Base-by-base conservation (phyloP, 2,113 vertebrate species). In the Megaptera novaeangliae region DNA sequence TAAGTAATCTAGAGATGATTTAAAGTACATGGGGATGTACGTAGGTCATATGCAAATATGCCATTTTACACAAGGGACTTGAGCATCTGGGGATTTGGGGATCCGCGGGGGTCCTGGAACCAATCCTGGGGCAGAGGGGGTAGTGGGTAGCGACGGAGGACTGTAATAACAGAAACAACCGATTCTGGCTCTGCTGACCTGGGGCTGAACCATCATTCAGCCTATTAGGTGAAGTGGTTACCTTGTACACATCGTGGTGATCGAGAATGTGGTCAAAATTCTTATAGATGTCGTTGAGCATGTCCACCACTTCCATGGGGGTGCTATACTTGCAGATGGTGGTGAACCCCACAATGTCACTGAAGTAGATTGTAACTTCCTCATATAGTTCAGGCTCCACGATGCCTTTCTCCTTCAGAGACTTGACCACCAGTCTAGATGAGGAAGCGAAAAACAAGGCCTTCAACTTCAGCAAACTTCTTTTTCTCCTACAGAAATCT, bases 301-400 rank as follows among this genome's bases (percentile, higher is more conserved):
- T 99, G 99, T 99, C 99, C 55, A 99, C 99, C 98, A 99, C 99
- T 98, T 99, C 99, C 99, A 99, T 99, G 95, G 99, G 99, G 1
- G 99, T 99, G 98, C 99, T 99, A 98, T 99, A 99, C 98, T 99
- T 99, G 98, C 99, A 99, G 90, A 99, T 99, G 0, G 99, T 99
- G 69, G 99, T 99, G 98, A 99, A 99, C 44, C 99, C 99, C 84
- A 99, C 99, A 39, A 99, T 99, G 98, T 99, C 99, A 69, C 99
- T 99, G 98, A 99, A 99, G 97, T 99, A 99, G 95, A 99, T 99
- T 27, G 99, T 99, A 91, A 99, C 99, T 98, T 99, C 99, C 97
- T 99, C 99, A 88, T 99, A 99, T 13, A 99, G 98, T 97, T 99
- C 99, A 0, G 99, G 99, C 96, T 99, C 99, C 98, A 99, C 99